These are phyloP conservation scores for Alectoris magna DNA, from an alignment of 2,797 vertebrate species.

Conservation along the genomic window DNA sequence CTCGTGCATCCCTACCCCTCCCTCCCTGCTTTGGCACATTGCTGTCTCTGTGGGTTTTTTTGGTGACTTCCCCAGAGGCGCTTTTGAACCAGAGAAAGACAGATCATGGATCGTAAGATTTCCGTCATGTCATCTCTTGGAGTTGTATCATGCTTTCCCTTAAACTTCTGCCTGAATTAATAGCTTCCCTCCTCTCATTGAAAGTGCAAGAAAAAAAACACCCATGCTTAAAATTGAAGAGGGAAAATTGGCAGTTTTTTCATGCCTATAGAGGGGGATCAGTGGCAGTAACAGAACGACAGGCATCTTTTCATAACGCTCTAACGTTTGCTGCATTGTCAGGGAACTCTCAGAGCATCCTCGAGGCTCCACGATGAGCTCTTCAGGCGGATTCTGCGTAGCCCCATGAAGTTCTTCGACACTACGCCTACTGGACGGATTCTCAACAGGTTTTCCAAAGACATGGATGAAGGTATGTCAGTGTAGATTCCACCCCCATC, in stretches of 20 bases:
- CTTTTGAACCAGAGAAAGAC: background rate
- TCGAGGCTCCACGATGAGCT: slow-evolving; percentile 91
- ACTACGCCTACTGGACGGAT: slow-evolving; percentile 89
- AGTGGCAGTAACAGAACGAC: background rate
- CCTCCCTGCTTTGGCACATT: background rate
- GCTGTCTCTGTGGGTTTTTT: background rate
- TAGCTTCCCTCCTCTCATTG: background rate
- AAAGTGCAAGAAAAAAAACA: background rate
- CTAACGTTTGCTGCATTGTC: background rate
- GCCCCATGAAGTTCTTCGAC: slow-evolving; percentile 95
- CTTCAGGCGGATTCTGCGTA: slow-evolving; percentile 90
- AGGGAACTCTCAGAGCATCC: slow-evolving; percentile 91
- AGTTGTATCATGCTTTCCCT: background rate
- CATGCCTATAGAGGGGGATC: background rate
- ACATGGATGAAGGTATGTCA: slow-evolving; percentile 91
- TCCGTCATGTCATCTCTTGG: background rate
- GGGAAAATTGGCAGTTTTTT: background rate
- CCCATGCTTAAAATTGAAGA: background rate
- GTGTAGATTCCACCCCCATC: background rate
- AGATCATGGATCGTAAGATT: background rate
- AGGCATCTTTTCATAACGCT: background rate
- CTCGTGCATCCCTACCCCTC: rapidly evolving
- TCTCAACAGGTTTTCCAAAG: slow-evolving; percentile 93
- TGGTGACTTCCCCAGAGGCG: background rate
- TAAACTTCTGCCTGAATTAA: background rate